Base-by-base conservation (phyloP, 2,113 vertebrate species). In the Bos indicus region DNA sequence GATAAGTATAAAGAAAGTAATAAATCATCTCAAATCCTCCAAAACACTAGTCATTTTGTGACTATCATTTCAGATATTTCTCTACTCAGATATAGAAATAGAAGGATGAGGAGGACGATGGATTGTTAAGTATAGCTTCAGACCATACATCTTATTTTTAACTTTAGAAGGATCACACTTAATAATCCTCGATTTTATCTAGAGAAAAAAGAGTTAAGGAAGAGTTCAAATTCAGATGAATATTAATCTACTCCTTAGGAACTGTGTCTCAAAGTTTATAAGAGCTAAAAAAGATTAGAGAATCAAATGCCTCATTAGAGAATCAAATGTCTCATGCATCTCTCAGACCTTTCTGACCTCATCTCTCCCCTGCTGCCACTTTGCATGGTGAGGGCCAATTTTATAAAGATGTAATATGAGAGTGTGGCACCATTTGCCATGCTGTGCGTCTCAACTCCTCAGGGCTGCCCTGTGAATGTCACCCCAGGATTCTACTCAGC, bases 1-100 rank as follows among this genome's bases (percentile, higher is more conserved):
- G 23, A 48, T 17, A 90, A 90, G 59, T 43, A 74, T 83, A 90
- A 96, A 87, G 36, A 87, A 90, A 59, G 36, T 30, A 74, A 62
- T 52, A 48, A 88, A 93, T 95, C 52, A 56, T 15, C 12, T 40
- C 0, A 0, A 57, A 87, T 62, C 33, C 56, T 52, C 30, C 54
- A 48, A 93, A 88, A 64, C 26, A 36, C 11, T 14, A n/a, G 13
- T 90, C 78, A 67, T 67, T 85, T 77, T 43, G 52, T 60, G 23
- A 85, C 4, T 54, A 48, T 52, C 23, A 59, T 57, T 77, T 96
- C 12, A 57, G 28, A 43, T 83, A 60, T 64, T 59, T 88, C 48
- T 51, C 64, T 36, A 10, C 28, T 54, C 33, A 56, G 52, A 59
- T 57, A 84, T 40, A 26, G n/a, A 92, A 54, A 12, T 40, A 74